A percentile compares a stretch with the other conserved stretches of the same genome.
phyloP scores from a whole-genome alignment of 2,888 invertebrate species.

The Corbicula japonica region DNA sequence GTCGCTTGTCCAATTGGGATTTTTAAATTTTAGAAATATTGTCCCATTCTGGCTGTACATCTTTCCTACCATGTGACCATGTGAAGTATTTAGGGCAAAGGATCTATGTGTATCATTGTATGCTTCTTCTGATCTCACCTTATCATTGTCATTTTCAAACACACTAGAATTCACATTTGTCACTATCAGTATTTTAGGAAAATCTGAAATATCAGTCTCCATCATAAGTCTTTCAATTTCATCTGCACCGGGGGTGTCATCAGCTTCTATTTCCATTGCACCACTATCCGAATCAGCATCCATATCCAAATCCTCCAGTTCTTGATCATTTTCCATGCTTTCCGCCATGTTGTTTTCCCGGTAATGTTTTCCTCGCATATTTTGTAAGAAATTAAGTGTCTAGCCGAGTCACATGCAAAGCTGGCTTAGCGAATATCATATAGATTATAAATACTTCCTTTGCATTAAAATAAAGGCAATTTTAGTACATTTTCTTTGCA shows the following conservation, averaged over 20 bases:
- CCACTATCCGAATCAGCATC: slow-evolving; percentile 64
- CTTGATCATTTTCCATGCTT: slow-evolving; percentile 54
- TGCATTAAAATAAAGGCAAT: too few species aligned
- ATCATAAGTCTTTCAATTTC: slow-evolving; percentile 59
- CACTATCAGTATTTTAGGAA: slow-evolving; percentile 81
- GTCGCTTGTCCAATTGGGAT: too few species aligned
- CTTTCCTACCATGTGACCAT: too few species aligned
- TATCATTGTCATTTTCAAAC: slow-evolving; percentile 76
- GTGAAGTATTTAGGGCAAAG: too few species aligned
- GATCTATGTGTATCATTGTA: too few species aligned
- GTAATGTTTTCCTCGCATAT: slow-evolving; percentile 25
- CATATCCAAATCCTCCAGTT: slow-evolving; percentile 39
- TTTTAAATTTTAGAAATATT: too few species aligned
- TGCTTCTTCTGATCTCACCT: slow-evolving; percentile 73
- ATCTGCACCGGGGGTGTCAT: slow-evolving; percentile 52
- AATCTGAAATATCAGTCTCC: slow-evolving; percentile 67
- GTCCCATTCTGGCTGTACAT: too few species aligned
- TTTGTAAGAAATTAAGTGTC: slow-evolving; percentile 2
- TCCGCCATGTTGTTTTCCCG: slow-evolving; percentile 64
- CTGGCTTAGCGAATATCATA: too few species aligned
- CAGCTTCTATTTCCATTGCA: slow-evolving; percentile 49
- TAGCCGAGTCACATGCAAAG: too few species aligned
- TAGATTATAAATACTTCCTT: too few species aligned
- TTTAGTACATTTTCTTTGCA: too few species aligned
- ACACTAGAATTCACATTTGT: slow-evolving; percentile 80